phyloP scores from a whole-genome alignment of 2,797 vertebrate species.

The Syncerus caffer region DNA sequence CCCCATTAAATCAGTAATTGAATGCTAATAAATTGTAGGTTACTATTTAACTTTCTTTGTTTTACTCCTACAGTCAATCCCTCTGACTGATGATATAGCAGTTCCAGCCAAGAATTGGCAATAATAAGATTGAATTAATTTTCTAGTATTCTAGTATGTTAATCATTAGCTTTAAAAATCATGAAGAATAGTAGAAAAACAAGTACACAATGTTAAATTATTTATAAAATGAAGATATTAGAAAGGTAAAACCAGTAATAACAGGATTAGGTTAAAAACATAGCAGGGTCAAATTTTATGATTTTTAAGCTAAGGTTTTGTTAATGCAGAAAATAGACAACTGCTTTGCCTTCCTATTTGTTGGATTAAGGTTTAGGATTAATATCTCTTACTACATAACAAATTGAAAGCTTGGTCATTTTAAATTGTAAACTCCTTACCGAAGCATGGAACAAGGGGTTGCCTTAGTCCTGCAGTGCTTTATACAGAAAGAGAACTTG shows the following conservation, averaged over 20 bases:
- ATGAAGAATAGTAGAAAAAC: background rate
- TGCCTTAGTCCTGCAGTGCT: background rate
- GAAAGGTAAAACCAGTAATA: conserved; percentile 11
- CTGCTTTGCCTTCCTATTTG: background rate
- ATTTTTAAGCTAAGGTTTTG: conserved; percentile 27
- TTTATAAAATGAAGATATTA: conserved; percentile 27
- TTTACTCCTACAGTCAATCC: background rate
- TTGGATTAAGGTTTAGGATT: background rate
- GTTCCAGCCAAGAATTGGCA: conserved; percentile 1
- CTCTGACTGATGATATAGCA: background rate
- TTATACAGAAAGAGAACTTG: background rate
- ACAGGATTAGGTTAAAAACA: conserved; percentile 26
- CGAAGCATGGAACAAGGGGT: background rate
- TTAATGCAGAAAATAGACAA: background rate
- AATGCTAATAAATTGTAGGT: conserved; percentile 29
- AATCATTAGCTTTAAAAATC: conserved; percentile 28
- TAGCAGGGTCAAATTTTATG: background rate
- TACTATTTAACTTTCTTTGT: background rate
- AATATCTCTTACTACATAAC: background rate
- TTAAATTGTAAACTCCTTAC: background rate
- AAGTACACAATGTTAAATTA: background rate
- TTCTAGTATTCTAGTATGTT: background rate
- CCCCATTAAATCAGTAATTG: background rate
- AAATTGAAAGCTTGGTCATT: background rate
- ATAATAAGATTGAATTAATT: background rate